Base-by-base conservation (phyloP, 2,888 invertebrate genomes). In the Megalurothrips usitatus region DNA sequence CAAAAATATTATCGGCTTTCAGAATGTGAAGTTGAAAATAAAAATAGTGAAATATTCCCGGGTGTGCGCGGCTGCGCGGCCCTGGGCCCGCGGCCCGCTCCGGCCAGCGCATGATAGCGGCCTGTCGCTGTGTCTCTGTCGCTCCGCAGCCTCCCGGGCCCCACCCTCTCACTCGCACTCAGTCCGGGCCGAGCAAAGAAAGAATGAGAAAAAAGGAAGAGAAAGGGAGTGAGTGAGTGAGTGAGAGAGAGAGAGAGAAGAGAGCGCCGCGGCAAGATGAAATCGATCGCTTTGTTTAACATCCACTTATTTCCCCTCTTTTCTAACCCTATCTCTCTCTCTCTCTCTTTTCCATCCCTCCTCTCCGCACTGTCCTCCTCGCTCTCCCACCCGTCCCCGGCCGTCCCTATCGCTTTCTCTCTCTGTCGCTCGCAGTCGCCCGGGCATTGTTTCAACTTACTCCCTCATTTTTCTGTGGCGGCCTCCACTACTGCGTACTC, bases 1-100 rank as follows among this genome's bases (percentile, higher is more conserved):
- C 68, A 75, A 75, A 75, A 75, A 75, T 75, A 75, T 75, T 75
- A 75, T 75, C 68, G 68, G 68, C 68, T 75, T 75, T 75, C 68
- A 75, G 68, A 75, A 75, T 75, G 68, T 75, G 68, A 23, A 75
- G 68, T 75, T 75, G 68, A 75, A 75, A 75, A 75, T 75, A 75
- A 75, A 75, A 75, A 75, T 75, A 75, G 68, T 75, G 68, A 75
- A 75, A 75, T 75, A 58, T 19, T 12, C 68, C 68, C 26, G 68
- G 23, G 68, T 43, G 34, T 43, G 34, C 34, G 34, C 58, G 19
- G 58, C 14, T n/a, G 52, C 52, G 52, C 58, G 19, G 58, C 14
- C n/a, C 58, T 58, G 58, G 19, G 58, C 34, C 34, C 58, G n/a
- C 58, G 58, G 14, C 19, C 19, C 17, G 58, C 58, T n/a, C 58